Evolutionary conservation across 2,888 invertebrate genomes (phyloP), one percentile per base, ranked within the genome.

Genomic region (Abrostola triplasia): DNA sequence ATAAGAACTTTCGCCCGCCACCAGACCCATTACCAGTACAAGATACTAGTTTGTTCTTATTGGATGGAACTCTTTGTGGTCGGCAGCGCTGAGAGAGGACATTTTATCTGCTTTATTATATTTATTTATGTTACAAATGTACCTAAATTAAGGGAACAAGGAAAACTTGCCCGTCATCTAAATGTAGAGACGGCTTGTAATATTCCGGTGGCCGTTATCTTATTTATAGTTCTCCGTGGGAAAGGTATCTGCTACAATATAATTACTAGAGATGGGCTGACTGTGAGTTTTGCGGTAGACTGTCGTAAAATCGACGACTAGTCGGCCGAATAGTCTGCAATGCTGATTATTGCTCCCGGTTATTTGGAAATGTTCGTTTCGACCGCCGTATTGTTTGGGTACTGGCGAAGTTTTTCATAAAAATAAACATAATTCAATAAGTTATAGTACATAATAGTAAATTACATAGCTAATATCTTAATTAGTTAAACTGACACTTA

Each of bases 1-100:
- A 53, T 60, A 67, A 36, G 62, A 72, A 80, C 67, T 76, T 70
- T 76, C 67, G 54, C 64, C 65, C 67, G 63, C 67, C 62, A 63
- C 63, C 48, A 35, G 44, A 57, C 36, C 63, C 59, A 59, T 64
- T 71, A 66, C 74, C 50, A 55, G 38, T 48, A 64, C 59, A 63
- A 63, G 57, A 70, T 36, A 70, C 52, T 61, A 63, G 57, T 67
- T 64, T 63, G 58, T 73, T 55, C 70, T 64, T 56, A 63, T 63
- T 61, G 41, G 54, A 63, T 48, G 57, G 53, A 38, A 57, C 56
- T 42, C 37, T 69, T 56, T 65, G 69, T 65, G 58, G 37, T 57
- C 10, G 12, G 11, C 40, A 13, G 44, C 40, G 36, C 12, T 42
- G 40, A 47, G 13, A 40, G n/a, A 49, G 56, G 47, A 40, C 51